phyloP scores from a whole-genome alignment of 2,888 invertebrate species.

The Ferrisia virgata region DNA sequence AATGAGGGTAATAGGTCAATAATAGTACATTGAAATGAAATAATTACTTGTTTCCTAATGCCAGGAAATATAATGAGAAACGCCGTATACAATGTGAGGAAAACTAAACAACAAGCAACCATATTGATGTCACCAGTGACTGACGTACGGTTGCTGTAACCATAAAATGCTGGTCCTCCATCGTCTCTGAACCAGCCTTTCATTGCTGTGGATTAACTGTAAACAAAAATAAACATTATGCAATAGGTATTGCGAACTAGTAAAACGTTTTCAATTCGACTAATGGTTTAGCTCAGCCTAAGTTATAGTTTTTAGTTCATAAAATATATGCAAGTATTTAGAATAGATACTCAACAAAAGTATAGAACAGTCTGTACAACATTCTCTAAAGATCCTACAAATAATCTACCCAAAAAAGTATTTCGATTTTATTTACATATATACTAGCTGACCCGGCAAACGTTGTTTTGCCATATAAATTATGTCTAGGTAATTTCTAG shows the following conservation, averaged over 20 bases:
- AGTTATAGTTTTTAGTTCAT: too few species aligned
- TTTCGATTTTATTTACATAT: too few species aligned
- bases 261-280: not conserved
- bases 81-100: constrained; percentile 87
- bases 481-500: too few species aligned
- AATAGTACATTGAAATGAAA: constrained; percentile 36
- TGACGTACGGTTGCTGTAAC: constrained; percentile 89
- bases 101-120: constrained; percentile 79
- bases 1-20: not conserved
- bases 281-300: not conserved
- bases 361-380: too few species aligned
- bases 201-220: constrained; percentile 29
- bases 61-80: constrained; percentile 96
- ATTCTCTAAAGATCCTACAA: too few species aligned
- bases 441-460: too few species aligned
- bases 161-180: constrained; percentile 94
- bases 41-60: constrained; percentile 80
- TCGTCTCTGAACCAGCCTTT: constrained; percentile 83
- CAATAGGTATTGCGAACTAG: not conserved
- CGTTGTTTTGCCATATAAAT: too few species aligned
- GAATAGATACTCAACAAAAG: too few species aligned
- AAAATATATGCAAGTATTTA: too few species aligned
- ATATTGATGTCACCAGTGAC: constrained; percentile 90
- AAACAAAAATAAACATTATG: constrained; percentile 21
- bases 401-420: too few species aligned